Evolutionary conservation across 2,888 invertebrate species (phyloP).

Genomic region (Plagiodera versicolora): DNA sequence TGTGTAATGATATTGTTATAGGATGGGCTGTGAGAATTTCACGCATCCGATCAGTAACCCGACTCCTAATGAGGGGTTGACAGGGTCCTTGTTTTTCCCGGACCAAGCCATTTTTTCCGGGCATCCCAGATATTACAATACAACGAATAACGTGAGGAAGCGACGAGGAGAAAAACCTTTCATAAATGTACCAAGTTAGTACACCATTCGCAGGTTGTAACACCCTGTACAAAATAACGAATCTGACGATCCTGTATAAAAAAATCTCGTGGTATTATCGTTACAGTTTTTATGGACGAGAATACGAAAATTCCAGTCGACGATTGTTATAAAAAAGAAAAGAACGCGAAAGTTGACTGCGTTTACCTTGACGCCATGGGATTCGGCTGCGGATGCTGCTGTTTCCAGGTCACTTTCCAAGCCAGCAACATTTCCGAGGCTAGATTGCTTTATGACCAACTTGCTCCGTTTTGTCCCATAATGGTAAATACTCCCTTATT

Average conservation of each 20-base stretch:
- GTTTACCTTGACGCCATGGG: slow-evolving; percentile 99
- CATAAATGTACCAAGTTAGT: slow-evolving; percentile 91
- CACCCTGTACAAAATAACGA: too few species aligned
- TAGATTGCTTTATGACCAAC: slow-evolving; percentile 92
- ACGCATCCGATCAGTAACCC: slow-evolving; percentile 78
- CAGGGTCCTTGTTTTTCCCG: slow-evolving; percentile 88
- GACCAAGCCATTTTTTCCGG: slow-evolving; percentile 91
- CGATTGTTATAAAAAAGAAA: slow-evolving; percentile 65
- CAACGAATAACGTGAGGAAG: slow-evolving; percentile 89
- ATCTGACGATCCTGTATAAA: too few species aligned
- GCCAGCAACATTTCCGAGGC: slow-evolving; percentile 97
- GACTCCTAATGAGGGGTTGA: slow-evolving; percentile 71
- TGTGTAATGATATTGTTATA: slow-evolving; percentile 50
- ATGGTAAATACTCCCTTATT: slow-evolving; percentile 65
- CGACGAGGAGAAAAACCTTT: slow-evolving; percentile 95
- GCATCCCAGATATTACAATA: slow-evolving; percentile 93
- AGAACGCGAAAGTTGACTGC: slow-evolving; percentile 80
- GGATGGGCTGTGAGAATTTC: slow-evolving; percentile 86
- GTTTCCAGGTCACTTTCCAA: slow-evolving; percentile 93
- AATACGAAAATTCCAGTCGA: slow-evolving; percentile 86
- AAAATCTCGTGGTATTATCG: slow-evolving; percentile 2
- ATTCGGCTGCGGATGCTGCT: slow-evolving; percentile 99
- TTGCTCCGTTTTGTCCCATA: slow-evolving; percentile 95
- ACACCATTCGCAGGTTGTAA: slow-evolving; percentile 19
- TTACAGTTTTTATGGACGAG: slow-evolving; percentile 82